phyloP scores from a whole-genome alignment of 2,888 invertebrate genomes.

The Agrochola lychnidis region DNA sequence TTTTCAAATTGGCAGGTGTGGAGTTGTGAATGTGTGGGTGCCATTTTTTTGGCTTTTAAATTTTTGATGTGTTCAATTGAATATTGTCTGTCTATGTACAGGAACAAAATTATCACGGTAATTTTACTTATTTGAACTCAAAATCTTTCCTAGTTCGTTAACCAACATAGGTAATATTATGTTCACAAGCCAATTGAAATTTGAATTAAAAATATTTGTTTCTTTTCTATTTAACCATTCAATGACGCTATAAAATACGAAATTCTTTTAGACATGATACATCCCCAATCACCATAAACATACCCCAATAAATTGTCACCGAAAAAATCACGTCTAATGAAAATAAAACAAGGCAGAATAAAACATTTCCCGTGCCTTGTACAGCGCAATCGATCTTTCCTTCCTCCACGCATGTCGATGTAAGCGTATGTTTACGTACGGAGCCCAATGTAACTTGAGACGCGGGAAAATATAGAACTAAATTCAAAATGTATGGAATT shows the following conservation, averaged over 20 bases:
- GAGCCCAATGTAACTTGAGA: slow-evolving; percentile 14
- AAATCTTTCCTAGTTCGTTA: neutral
- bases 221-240: no score
- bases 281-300: slow-evolving; percentile 33
- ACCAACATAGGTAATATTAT: neutral
- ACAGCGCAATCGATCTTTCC: slow-evolving; percentile 58
- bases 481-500: slow-evolving; percentile 12
- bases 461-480: slow-evolving; percentile 21
- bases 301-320: slow-evolving; percentile 39
- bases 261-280: slow-evolving; percentile 6
- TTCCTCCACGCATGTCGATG: slow-evolving; percentile 52
- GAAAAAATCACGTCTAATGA: slow-evolving; percentile 50
- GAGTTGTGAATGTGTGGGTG: slow-evolving; percentile 22
- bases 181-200: neutral
- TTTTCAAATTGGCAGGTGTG: slow-evolving; percentile 45
- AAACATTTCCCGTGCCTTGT: slow-evolving; percentile 52
- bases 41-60: slow-evolving; percentile 6
- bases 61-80: slow-evolving; percentile 1
- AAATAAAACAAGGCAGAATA: slow-evolving; percentile 56
- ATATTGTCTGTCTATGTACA: neutral
- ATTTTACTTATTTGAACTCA: neutral
- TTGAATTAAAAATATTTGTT: neutral
- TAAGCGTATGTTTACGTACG: slow-evolving; percentile 62
- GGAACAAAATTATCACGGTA: neutral
- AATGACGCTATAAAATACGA: neutral